Evolutionary conservation across 2,113 vertebrate species (phyloP), one percentile per base, ranked within the genome.

Genomic region (Bungarus multicinctus): DNA sequence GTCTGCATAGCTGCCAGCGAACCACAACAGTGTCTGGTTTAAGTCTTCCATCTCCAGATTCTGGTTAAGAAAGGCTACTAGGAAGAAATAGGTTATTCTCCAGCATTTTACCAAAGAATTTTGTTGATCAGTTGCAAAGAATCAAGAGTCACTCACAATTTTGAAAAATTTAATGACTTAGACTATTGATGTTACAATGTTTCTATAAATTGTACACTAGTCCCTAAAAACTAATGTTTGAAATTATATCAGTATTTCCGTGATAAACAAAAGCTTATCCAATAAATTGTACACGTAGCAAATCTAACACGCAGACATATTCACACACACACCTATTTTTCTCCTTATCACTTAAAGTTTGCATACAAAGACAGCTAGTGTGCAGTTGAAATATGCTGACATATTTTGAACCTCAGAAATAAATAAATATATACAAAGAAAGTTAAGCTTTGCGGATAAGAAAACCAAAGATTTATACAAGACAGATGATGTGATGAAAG

Each of bases 381-480:
- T 53, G 94, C 95, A 96, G 94, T 95, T 97, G 92, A 85, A 94
- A 96, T 94, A 94, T 94, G 88, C 92, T 96, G 96, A 97, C 96
- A 97, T 93, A 97, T 96, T 97, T 96, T 52, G 52, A 97, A 97
- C 96, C 97, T 97, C 95, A 97, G 89, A 97, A 98, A 98, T 98
- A 98, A 98, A 98, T 98, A 98, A 98, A 95, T 98, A 98, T 98
- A 64, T 98, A 98, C 98, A 98, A 95, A 90, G 92, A 95, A 97
- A 91, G 96, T 96, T 95, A 94, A 91, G 88, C 92, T 95, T 95
- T 93, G 94, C 95, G 94, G 95, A 93, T 93, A 97, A 95, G 53
- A 89, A 95, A 96, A 93, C 58, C 94, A 95, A 95, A 96, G 94
- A 91, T 96, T 96, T 95, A 94, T 90, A 93, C 0, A 69, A 50